These are phyloP conservation scores for Procavia capensis DNA, from an alignment of 2,113 vertebrate species.

Conservation along the genomic window DNA sequence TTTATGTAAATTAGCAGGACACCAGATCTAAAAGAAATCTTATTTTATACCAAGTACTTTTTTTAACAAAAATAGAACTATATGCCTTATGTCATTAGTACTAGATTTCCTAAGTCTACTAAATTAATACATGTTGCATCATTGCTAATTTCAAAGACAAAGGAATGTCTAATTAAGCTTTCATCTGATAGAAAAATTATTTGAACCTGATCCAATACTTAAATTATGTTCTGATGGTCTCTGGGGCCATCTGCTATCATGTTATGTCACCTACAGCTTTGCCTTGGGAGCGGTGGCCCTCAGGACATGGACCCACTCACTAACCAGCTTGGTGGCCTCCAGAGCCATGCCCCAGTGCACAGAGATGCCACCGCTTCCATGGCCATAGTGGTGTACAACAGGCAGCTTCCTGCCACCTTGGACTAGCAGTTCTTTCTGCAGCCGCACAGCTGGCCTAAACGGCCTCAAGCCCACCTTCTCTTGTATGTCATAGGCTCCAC, in stretches of 20 bases:
- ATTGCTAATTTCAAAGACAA: constrained; percentile 35
- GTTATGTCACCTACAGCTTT: constrained; percentile 83
- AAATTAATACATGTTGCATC: not conserved
- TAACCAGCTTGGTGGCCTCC: constrained; percentile 89
- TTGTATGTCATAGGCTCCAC: constrained; percentile 77
- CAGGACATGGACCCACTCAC: constrained; percentile 82
- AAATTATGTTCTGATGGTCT: not conserved
- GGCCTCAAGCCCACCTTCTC: constrained; percentile 94
- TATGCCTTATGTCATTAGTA: not conserved
- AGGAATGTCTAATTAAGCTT: not conserved
- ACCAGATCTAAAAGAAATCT: not conserved
- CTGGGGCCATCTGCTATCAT: not conserved
- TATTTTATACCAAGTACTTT: not conserved
- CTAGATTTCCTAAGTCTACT: not conserved
- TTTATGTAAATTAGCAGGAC: not conserved
- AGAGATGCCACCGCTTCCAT: constrained; percentile 91
- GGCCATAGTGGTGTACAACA: constrained; percentile 96
- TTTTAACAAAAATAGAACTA: constrained; percentile 28
- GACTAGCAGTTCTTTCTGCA: constrained; percentile 89
- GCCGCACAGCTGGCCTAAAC: constrained; percentile 84
- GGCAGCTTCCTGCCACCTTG: constrained; percentile 79
- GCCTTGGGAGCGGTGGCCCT: constrained; percentile 57
- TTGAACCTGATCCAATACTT: not conserved
- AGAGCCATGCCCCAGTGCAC: constrained; percentile 93
- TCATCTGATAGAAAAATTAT: not conserved